Conservation (phyloP, 1,140 invertebrate genomes). For the Coelopa frigida region DNA sequence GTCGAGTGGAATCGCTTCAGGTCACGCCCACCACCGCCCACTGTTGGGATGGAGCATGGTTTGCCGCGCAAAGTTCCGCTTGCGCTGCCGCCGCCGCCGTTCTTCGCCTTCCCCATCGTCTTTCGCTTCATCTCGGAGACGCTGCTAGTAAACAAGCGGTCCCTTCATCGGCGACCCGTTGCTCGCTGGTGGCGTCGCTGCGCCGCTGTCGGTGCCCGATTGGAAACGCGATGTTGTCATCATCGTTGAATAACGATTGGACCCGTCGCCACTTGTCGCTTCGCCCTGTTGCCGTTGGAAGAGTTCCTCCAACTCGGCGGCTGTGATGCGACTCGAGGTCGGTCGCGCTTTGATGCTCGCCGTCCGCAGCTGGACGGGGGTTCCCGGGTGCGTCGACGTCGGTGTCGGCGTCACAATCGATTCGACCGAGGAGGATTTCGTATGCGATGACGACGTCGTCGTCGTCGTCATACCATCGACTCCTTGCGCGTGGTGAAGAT, state of each 20-base stretch:
- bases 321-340: constrained; percentile 77
- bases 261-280: constrained; percentile 26
- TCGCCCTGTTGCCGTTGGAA: constrained; percentile 71
- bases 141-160: constrained; percentile 73
- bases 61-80: constrained; percentile 39
- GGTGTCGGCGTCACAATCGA: constrained; percentile 52
- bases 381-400: constrained; percentile 48
- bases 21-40: constrained; percentile 26
- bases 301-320: constrained; percentile 82
- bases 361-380: constrained; percentile 64
- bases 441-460: constrained; percentile 56
- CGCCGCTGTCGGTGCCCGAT: constrained; percentile 48
- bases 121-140: constrained; percentile 89
- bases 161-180: constrained; percentile 56
- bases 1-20: constrained; percentile 83
- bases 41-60: constrained; percentile 43
- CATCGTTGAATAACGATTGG: constrained; percentile 51
- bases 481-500: neutral
- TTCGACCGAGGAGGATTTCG: constrained; percentile 72
- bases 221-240: constrained; percentile 69
- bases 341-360: constrained; percentile 82
- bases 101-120: constrained; percentile 25
- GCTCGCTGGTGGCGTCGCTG: constrained; percentile 51
- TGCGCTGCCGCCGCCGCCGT: constrained; percentile 11
- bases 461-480: too few species aligned